phyloP scores from a whole-genome alignment of 1,140 invertebrate genomes.

The Rhopalosiphum maidis region DNA sequence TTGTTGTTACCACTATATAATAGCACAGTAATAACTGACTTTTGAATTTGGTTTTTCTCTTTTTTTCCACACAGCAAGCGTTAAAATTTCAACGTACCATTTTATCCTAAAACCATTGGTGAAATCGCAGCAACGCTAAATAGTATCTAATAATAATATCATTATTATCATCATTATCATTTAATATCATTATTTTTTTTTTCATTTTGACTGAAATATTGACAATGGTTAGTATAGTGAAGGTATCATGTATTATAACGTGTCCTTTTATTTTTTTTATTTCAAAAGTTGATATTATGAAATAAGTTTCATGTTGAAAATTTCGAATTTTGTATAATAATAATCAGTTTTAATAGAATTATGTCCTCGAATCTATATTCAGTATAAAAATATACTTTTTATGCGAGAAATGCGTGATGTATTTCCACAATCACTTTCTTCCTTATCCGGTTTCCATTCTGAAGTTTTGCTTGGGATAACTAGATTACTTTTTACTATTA shows the following conservation, averaged over 20 bases:
- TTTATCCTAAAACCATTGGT: neutral
- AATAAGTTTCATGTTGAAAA: neutral
- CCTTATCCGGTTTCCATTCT: constrained; percentile 8
- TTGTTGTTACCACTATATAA: neutral
- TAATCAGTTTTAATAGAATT: neutral
- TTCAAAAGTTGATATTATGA: neutral
- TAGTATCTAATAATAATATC: neutral
- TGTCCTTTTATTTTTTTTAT: neutral
- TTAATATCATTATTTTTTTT: no score
- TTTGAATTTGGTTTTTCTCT: neutral
- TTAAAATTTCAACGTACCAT: neutral
- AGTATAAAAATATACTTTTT: constrained; percentile 19
- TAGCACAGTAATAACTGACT: neutral
- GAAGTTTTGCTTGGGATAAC: neutral
- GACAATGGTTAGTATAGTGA: neutral
- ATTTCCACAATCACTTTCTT: constrained; percentile 49
- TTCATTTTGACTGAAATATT: neutral
- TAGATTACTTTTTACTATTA: constrained; percentile 31
- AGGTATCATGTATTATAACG: neutral
- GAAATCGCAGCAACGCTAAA: neutral
- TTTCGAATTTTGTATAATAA: constrained; percentile 19
- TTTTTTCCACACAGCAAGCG: neutral
- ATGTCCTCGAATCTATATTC: neutral
- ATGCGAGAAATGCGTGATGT: neutral
- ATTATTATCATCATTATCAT: no score